Evolutionary conservation across 2,113 vertebrate species (phyloP).

Genomic region (Grammomys dolichurus): DNA sequence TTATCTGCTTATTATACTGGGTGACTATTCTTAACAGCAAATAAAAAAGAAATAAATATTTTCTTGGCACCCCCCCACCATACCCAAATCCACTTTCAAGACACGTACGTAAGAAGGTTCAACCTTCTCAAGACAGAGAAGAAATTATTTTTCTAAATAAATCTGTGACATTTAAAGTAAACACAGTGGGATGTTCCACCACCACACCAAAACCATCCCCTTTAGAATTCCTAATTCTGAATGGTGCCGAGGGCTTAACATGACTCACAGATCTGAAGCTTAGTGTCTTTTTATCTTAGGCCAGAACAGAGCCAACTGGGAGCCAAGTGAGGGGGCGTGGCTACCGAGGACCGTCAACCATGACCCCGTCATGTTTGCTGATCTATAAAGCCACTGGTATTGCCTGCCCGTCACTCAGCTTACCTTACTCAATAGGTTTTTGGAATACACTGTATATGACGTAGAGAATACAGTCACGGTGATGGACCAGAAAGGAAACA

Average conservation of each 20-base stretch:
- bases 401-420: not conserved
- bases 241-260: constrained; percentile 57
- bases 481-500: not conserved
- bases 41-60: constrained; percentile 65
- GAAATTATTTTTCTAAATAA: constrained; percentile 84
- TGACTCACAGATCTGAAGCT: constrained; percentile 72
- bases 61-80: not conserved
- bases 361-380: not conserved
- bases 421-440: not conserved
- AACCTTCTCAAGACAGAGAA: constrained; percentile 79
- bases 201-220: constrained; percentile 77
- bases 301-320: constrained; percentile 19
- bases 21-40: constrained; percentile 65
- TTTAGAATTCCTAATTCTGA: constrained; percentile 81
- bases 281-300: constrained; percentile 58
- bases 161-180: constrained; percentile 83
- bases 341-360: not conserved
- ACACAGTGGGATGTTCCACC: constrained; percentile 75
- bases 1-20: constrained; percentile 67
- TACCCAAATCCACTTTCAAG: constrained; percentile 66
- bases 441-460: not conserved
- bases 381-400: not conserved
- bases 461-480: not conserved
- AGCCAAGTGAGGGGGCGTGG: not conserved
- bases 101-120: constrained; percentile 67